Evolutionary conservation across 2,797 vertebrate species (phyloP).

Genomic region (Chaetophractus vellerosus): DNA sequence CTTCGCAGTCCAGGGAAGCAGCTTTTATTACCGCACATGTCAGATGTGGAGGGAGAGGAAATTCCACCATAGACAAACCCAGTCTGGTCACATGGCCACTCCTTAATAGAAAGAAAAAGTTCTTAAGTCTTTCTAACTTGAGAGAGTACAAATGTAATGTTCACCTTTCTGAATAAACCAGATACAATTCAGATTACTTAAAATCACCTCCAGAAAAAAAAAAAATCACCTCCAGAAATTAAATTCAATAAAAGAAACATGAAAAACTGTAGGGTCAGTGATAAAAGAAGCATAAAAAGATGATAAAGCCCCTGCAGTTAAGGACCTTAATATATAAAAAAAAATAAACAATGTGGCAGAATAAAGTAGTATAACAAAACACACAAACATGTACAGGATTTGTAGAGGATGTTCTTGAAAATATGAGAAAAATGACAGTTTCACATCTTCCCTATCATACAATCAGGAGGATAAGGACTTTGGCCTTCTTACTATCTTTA

Average conservation of each 20-base stretch:
- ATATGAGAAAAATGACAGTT: conserved; percentile 39
- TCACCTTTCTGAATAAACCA: conserved; percentile 47
- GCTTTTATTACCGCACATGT: conserved; percentile 96
- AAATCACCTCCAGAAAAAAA: conserved; percentile 71
- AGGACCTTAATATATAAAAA: not conserved
- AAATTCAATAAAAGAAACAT: conserved; percentile 64
- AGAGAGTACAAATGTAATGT: conserved; percentile 30
- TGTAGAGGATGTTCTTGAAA: not conserved
- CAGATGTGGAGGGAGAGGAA: conserved; percentile 96
- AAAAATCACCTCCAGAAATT: conserved; percentile 70
- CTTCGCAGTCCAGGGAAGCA: conserved; percentile 94
- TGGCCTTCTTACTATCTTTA: not conserved
- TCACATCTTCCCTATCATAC: not conserved
- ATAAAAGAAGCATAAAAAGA: conserved; percentile 59
- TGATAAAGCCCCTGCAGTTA: not conserved
- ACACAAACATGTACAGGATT: not conserved
- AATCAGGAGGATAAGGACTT: conserved; percentile 2
- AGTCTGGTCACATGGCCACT: conserved; percentile 95
- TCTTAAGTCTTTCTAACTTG: conserved; percentile 63
- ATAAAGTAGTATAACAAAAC: conserved; percentile 27
- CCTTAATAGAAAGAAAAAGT: conserved; percentile 88
- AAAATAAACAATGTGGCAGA: conserved; percentile 24
- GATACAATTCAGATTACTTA: conserved; percentile 56
- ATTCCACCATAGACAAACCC: conserved; percentile 96
- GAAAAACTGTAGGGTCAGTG: conserved; percentile 8